phyloP scores from a whole-genome alignment of 1,140 invertebrate genomes.

The Procambarus clarkii region DNA sequence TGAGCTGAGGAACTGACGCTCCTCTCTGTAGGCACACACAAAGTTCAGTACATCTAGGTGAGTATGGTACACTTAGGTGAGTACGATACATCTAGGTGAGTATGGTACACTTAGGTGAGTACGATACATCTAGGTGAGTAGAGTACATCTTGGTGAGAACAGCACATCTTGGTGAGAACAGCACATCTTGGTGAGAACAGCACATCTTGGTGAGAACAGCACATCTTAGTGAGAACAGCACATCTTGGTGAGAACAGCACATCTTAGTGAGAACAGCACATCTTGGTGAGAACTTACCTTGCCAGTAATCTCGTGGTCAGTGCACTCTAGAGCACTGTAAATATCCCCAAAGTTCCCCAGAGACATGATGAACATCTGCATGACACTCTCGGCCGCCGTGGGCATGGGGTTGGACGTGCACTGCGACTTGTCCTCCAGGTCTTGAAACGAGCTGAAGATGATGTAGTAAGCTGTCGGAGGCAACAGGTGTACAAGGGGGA shows the following conservation, averaged over 20 bases:
- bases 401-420: conserved; percentile 88
- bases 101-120: background rate
- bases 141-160: background rate
- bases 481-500: background rate
- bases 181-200: background rate
- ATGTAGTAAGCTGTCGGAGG: conserved; percentile 87
- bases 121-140: background rate
- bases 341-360: conserved; percentile 97
- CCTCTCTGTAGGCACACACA: too few species aligned
- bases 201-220: background rate
- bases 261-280: background rate
- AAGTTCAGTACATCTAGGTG: too few species aligned
- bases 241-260: too few species aligned
- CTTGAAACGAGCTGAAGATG: conserved; percentile 88
- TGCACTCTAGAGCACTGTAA: conserved; percentile 91
- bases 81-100: background rate
- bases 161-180: background rate
- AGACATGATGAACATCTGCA: conserved; percentile 99
- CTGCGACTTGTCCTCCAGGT: conserved; percentile 77
- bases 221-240: too few species aligned
- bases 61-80: too few species aligned
- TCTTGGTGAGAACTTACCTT: conserved; percentile 81
- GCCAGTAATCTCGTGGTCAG: conserved; percentile 90
- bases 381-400: conserved; percentile 92
- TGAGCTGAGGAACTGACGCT: too few species aligned